A percentile compares a stretch with the other conserved stretches of the same genome.
Conservation (phyloP, 2,888 invertebrate genomes). For the Schizotus pectinicornis region DNA sequence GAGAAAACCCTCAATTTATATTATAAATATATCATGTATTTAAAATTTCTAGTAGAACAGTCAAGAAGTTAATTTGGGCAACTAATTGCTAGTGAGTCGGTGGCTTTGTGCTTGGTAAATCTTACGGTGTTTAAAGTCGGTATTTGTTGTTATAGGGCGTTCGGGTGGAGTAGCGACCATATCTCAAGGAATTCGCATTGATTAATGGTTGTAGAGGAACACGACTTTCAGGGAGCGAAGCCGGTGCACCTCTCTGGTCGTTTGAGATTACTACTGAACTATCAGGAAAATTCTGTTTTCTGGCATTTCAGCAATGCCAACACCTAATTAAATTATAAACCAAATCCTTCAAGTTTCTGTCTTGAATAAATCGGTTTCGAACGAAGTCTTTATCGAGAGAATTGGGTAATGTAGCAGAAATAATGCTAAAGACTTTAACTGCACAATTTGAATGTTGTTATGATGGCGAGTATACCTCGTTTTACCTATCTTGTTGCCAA, state of each 20-base stretch:
- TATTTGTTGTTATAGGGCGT: slow-evolving; percentile 23
- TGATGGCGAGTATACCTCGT: background rate
- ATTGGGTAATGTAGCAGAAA: slow-evolving; percentile 25
- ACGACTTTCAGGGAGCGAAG: slow-evolving; percentile 20
- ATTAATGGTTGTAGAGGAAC: slow-evolving; percentile 26
- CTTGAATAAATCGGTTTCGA: slow-evolving; percentile 11
- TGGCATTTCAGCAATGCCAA: background rate
- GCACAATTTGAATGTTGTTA: background rate
- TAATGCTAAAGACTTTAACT: slow-evolving; percentile 8
- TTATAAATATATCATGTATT: no score
- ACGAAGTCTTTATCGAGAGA: slow-evolving; percentile 11
- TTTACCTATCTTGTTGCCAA: background rate
- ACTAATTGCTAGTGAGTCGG: slow-evolving; percentile 8
- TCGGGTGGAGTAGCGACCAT: slow-evolving; percentile 22
- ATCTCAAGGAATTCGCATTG: slow-evolving; percentile 25
- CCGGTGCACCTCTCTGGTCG: slow-evolving; percentile 12
- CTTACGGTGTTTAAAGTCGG: slow-evolving; percentile 22
- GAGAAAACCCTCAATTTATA: no score
- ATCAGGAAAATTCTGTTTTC: slow-evolving; percentile 8
- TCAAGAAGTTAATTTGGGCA: background rate
- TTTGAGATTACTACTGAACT: slow-evolving; percentile 21
- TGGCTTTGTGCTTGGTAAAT: background rate
- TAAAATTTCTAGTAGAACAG: no score
- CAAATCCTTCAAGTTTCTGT: background rate
- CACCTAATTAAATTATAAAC: slow-evolving; percentile 7